A percentile compares a stretch with the other conserved stretches of the same genome.
Conservation (phyloP, 2,113 vertebrate species). For the Copsychus sechellarum region DNA sequence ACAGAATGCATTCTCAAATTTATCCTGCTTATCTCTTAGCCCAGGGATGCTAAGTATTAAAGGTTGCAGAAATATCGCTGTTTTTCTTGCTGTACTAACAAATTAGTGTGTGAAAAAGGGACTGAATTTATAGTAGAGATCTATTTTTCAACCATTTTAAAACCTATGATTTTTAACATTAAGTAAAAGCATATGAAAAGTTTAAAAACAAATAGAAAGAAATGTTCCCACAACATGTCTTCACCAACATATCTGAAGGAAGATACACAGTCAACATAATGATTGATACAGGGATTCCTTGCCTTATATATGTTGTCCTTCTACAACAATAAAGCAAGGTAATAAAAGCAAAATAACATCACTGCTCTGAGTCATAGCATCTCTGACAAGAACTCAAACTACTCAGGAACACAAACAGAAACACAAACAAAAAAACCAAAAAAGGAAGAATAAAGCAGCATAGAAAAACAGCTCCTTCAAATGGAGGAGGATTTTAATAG, state of each 20-base stretch:
- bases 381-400: not conserved
- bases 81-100: not conserved
- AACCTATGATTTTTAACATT: not conserved
- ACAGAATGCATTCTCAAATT: not conserved
- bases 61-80: not conserved
- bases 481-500: not conserved
- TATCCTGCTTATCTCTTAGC: not conserved
- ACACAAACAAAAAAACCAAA: not conserved
- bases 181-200: not conserved
- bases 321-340: not conserved
- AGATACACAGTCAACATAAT: fast-evolving
- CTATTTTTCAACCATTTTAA: not conserved
- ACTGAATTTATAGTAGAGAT: not conserved
- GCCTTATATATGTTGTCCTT: not conserved
- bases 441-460: not conserved
- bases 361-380: not conserved
- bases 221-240: not conserved
- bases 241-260: not conserved
- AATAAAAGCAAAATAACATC: not conserved
- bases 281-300: not conserved
- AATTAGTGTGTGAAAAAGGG: not conserved
- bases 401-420: not conserved
- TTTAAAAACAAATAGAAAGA: not conserved
- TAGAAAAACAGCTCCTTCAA: not conserved
- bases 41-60: not conserved